These are phyloP conservation scores for Ifrita kowaldi DNA, from an alignment of 2,113 vertebrate genomes.

Conservation along the genomic window DNA sequence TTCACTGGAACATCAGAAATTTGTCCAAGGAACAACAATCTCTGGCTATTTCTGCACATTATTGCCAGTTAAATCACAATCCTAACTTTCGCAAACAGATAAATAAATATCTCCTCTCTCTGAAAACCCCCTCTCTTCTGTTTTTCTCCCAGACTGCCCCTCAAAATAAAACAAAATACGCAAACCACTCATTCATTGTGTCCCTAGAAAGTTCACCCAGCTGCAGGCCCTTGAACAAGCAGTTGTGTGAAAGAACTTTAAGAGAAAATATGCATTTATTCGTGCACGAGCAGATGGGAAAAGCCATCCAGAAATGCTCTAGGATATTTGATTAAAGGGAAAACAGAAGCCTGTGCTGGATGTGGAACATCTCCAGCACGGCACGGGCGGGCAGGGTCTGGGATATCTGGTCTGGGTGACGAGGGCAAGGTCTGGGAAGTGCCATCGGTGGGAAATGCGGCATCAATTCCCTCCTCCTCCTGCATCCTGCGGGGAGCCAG, in stretches of 20 bases:
- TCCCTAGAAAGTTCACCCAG: background rate
- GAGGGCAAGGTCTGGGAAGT: background rate
- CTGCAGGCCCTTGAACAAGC: background rate
- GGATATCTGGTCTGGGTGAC: background rate
- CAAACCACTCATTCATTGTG: background rate
- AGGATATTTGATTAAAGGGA: background rate
- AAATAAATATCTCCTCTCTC: background rate
- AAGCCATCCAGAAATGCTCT: background rate
- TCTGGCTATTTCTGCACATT: background rate
- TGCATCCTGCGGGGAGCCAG: background rate
- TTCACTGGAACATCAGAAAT: background rate
- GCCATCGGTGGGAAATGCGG: accelerated
- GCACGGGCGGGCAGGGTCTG: background rate
- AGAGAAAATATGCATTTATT: background rate
- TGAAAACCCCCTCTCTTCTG: background rate
- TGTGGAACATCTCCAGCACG: accelerated
- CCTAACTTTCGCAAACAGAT: too few species aligned
- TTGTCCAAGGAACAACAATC: background rate
- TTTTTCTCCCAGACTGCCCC: background rate
- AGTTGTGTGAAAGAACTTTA: background rate
- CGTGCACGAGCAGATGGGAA: background rate
- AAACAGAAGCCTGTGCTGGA: background rate
- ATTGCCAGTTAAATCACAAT: background rate
- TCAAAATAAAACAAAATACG: background rate
- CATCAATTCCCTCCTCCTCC: accelerated